These are phyloP conservation scores for Chrysogorgia sp. DNA, from an alignment of 92 coral and sea anemone genomes.

Conservation along the genomic window DNA sequence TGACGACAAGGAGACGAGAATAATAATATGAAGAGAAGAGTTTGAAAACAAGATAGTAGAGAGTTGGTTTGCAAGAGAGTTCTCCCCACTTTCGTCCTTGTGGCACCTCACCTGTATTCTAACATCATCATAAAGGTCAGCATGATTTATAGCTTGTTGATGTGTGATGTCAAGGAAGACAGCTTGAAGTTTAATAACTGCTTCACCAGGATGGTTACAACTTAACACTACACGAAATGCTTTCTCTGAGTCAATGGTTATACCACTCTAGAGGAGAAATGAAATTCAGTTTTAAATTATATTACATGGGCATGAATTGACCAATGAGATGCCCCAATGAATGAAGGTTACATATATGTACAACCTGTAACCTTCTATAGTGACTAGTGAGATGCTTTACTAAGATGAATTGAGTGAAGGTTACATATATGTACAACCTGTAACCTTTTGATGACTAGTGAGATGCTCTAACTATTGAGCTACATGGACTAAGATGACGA, in stretches of 20 bases:
- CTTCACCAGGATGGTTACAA: conserved; percentile 90
- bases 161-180: conserved; percentile 60
- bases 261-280: conserved; percentile 76
- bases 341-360: too few relatives aligned
- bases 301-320: too few relatives aligned
- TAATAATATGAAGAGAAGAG: background rate
- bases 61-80: background rate
- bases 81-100: background rate
- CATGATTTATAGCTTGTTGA: conserved; percentile 69
- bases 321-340: too few relatives aligned
- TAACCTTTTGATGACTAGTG: too few relatives aligned
- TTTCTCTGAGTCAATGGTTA: conserved; percentile 79
- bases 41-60: background rate
- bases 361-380: too few relatives aligned
- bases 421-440: too few relatives aligned
- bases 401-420: too few relatives aligned
- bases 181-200: conserved; percentile 74
- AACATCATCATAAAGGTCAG: conserved; percentile 75
- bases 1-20: background rate
- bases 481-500: too few relatives aligned
- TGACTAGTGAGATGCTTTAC: too few relatives aligned
- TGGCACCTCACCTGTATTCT: conserved; percentile 77
- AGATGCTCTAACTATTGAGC: too few relatives aligned
- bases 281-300: too few relatives aligned
- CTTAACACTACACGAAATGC: conserved; percentile 84